Percentiles rank a stretch among this genome's conserved stretches.
Conservation (phyloP, 2,888 invertebrate species). For the Ernsta delagoae region DNA sequence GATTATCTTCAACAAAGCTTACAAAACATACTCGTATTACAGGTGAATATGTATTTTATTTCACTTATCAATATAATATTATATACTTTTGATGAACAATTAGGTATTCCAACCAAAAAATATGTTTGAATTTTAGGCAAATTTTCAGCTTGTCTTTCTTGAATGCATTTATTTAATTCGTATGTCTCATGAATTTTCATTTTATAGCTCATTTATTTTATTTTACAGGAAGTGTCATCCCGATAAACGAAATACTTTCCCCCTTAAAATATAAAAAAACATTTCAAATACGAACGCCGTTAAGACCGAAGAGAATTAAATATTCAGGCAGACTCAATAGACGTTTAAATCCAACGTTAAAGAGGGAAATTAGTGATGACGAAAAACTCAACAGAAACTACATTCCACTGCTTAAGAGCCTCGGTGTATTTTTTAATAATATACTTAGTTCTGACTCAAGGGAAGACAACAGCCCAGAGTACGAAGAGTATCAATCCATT, state of each 20-base stretch:
- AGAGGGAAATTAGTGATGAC: conserved; percentile 63
- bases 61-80: too few species aligned
- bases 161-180: too few species aligned
- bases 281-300: conserved; percentile 62
- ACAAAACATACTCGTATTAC: too few species aligned
- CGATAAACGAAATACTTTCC: conserved; percentile 50
- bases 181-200: too few species aligned
- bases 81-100: too few species aligned
- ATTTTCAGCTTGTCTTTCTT: too few species aligned
- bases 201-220: too few species aligned
- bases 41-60: too few species aligned
- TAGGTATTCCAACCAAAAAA: too few species aligned
- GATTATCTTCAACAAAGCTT: too few species aligned
- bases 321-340: conserved; percentile 52
- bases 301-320: conserved; percentile 64
- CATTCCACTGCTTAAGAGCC: conserved; percentile 71
- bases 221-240: conserved; percentile 48
- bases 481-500: conserved; percentile 26
- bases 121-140: too few species aligned
- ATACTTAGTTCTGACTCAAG: conserved; percentile 61
- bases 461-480: conserved; percentile 51
- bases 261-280: conserved; percentile 61
- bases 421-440: conserved; percentile 74
- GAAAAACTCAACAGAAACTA: conserved; percentile 64
- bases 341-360: conserved; percentile 58